These are phyloP conservation scores for Syngnathus acus DNA, from an alignment of 2,797 vertebrate genomes.

Conservation along the genomic window DNA sequence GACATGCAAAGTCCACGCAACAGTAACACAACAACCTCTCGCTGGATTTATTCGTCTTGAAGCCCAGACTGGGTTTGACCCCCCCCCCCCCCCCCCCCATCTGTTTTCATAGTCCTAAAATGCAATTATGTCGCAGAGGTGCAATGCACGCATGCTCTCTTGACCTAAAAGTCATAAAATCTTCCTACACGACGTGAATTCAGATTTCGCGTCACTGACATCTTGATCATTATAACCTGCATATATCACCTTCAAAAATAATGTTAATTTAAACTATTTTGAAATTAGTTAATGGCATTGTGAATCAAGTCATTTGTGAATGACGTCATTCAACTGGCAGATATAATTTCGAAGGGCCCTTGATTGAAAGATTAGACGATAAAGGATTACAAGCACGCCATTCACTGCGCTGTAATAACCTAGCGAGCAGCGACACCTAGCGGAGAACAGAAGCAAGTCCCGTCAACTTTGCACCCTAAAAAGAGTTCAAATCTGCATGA, in stretches of 20 bases:
- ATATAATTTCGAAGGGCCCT: neutral
- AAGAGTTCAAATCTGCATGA: neutral
- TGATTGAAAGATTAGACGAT: neutral
- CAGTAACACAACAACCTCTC: neutral
- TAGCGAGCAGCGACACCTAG: constrained; percentile 4
- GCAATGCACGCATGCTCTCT: neutral
- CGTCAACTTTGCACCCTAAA: neutral
- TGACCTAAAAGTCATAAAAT: neutral
- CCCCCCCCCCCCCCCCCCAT: neutral
- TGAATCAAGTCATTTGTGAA: neutral
- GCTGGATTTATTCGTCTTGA: neutral
- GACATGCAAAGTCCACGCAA: constrained; percentile 9
- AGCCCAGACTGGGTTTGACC: neutral
- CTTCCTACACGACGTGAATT: neutral
- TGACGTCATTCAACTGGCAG: neutral
- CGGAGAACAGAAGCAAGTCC: neutral
- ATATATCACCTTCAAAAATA: neutral
- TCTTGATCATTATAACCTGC: neutral
- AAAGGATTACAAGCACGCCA: neutral
- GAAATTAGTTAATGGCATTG: neutral
- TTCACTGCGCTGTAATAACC: neutral
- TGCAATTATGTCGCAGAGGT: neutral
- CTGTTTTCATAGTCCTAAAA: neutral
- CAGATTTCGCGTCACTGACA: neutral
- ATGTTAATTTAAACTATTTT: neutral